phyloP scores from a whole-genome alignment of 2,888 invertebrate species.

The Dioctria rufipes region DNA sequence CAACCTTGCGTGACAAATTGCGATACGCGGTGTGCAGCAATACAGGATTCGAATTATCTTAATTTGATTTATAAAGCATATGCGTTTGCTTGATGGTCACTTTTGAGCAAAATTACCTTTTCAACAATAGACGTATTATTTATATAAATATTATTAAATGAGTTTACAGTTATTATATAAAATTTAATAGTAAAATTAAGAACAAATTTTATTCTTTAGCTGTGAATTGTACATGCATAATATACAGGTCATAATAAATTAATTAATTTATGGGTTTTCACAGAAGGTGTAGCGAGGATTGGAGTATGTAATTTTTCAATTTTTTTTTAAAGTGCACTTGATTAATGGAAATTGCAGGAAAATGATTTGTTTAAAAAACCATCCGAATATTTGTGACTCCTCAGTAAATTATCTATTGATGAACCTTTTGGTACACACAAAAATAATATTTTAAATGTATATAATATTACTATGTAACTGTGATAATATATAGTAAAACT shows the following conservation, averaged over 20 bases:
- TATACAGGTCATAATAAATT: background rate
- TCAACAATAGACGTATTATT: too few species aligned
- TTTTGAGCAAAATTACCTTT: background rate
- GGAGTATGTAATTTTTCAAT: too few species aligned
- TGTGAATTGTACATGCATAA: background rate
- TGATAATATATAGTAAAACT: constrained; percentile 57
- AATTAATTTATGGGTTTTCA: background rate
- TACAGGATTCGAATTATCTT: constrained; percentile 99
- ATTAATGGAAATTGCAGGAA: too few species aligned
- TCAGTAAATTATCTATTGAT: too few species aligned
- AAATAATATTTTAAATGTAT: constrained; percentile 50
- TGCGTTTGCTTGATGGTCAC: background rate
- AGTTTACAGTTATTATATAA: too few species aligned
- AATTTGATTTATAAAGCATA: constrained; percentile 65
- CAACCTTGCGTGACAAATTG: constrained; percentile 94
- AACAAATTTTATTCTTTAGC: background rate
- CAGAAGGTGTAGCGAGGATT: background rate
- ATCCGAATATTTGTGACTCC: too few species aligned
- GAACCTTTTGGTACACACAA: constrained; percentile 16
- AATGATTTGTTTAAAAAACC: too few species aligned
- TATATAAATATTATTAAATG: too few species aligned
- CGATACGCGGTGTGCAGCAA: constrained; percentile 98
- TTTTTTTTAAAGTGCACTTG: too few species aligned
- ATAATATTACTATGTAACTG: constrained; percentile 58
- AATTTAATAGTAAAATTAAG: too few species aligned